Percentiles rank a stretch among this genome's conserved stretches.
Evolutionary conservation across 2,888 invertebrate genomes (phyloP).

Genomic region (Drosophila ustulata): DNA sequence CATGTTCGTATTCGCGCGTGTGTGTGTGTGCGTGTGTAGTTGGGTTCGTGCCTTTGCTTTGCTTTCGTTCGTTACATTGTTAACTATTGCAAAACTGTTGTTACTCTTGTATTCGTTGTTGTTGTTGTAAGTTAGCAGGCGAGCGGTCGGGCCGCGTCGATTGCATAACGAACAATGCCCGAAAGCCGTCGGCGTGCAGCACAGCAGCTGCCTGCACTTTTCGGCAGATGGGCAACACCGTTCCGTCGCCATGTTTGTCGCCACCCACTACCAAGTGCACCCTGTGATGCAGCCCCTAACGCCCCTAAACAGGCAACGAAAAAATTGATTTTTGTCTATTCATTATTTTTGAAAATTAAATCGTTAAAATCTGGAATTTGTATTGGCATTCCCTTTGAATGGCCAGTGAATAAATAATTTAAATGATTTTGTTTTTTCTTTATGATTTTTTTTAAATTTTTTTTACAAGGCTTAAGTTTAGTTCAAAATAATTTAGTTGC

Average conservation of each 20-base stretch:
- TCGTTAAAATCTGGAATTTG: too few species aligned
- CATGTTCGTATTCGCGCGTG: conserved; percentile 5
- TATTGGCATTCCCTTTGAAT: too few species aligned
- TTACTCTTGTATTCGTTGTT: conserved; percentile 21
- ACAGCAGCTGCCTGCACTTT: conserved; percentile 23
- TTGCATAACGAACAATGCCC: conserved; percentile 48
- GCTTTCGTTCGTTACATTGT: conserved; percentile 70
- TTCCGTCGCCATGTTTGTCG: conserved; percentile 20
- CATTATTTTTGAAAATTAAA: too few species aligned
- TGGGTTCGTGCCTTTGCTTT: conserved; percentile 4
- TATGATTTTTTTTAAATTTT: too few species aligned
- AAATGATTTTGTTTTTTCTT: too few species aligned
- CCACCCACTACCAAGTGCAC: background rate
- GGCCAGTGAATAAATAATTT: too few species aligned
- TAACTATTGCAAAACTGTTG: conserved; percentile 76
- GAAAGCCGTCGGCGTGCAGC: conserved; percentile 30
- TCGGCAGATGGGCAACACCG: conserved; percentile 16
- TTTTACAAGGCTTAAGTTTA: too few species aligned
- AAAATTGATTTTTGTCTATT: background rate
- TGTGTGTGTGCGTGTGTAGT: background rate
- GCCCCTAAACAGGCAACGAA: conserved; percentile 3
- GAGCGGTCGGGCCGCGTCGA: conserved; percentile 21
- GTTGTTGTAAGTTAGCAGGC: conserved; percentile 19
- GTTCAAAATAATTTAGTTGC: too few species aligned
- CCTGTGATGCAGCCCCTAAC: background rate